Percentiles rank a stretch among this genome's conserved stretches.
phyloP scores from a whole-genome alignment of 2,797 vertebrate species.

The Melanotaenia parkinsoni region DNA sequence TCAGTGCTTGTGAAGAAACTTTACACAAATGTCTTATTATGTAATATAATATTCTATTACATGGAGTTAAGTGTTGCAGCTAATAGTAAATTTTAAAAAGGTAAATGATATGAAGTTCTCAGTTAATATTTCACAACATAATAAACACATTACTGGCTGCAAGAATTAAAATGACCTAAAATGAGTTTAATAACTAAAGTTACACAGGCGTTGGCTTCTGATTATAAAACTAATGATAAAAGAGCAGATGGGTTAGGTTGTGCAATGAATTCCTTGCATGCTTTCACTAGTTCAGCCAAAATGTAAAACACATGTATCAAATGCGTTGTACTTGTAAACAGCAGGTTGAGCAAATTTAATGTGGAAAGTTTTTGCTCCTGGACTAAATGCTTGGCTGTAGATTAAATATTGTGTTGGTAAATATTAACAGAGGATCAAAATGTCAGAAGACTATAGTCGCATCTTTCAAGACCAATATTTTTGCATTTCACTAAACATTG shows the following conservation, averaged over 20 bases:
- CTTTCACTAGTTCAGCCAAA: not conserved
- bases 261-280: not conserved
- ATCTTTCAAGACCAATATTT: conserved; percentile 16
- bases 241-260: not conserved
- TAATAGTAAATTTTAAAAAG: too few relatives aligned
- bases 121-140: not conserved
- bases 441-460: conserved; percentile 5
- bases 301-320: not conserved
- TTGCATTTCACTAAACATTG: conserved; percentile 32
- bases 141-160: not conserved
- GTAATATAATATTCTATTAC: not conserved
- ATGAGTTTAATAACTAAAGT: too few relatives aligned
- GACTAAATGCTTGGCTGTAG: not conserved
- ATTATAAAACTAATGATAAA: not conserved
- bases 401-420: not conserved
- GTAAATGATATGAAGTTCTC: too few relatives aligned
- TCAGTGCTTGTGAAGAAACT: not conserved
- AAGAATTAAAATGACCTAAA: too few relatives aligned
- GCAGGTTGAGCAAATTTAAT: not conserved
- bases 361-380: not conserved
- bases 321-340: not conserved
- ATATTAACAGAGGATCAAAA: not conserved
- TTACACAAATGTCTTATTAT: not conserved
- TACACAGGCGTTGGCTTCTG: not conserved
- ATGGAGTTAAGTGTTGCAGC: not conserved